phyloP scores from a whole-genome alignment of 2,797 vertebrate species.

The Coreius guichenoti region DNA sequence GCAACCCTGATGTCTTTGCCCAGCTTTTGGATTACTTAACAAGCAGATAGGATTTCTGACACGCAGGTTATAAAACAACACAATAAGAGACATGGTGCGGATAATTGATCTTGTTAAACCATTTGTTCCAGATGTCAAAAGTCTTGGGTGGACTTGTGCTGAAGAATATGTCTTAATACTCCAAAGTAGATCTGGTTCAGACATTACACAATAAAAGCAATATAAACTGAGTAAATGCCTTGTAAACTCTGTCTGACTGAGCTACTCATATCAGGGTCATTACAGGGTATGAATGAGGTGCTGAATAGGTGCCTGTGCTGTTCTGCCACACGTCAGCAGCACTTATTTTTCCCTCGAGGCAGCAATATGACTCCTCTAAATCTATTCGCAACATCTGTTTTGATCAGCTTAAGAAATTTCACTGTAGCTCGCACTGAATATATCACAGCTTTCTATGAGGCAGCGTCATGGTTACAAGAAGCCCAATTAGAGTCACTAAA shows the following conservation, averaged over 20 bases:
- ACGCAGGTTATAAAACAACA: constrained; percentile 36
- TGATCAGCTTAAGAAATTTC: constrained; percentile 43
- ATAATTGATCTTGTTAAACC: constrained; percentile 47
- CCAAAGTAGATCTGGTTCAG: constrained; percentile 29
- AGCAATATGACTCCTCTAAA: constrained; percentile 37
- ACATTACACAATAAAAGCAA: constrained; percentile 35
- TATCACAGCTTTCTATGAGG: constrained; percentile 50
- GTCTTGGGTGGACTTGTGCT: constrained; percentile 18
- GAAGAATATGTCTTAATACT: constrained; percentile 15
- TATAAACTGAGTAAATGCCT: constrained; percentile 35
- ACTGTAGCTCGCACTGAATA: constrained; percentile 30
- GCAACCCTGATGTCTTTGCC: constrained; percentile 46
- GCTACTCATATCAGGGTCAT: constrained; percentile 35
- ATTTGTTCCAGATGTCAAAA: constrained; percentile 41
- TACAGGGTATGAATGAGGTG: constrained; percentile 37
- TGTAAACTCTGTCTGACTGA: constrained; percentile 41
- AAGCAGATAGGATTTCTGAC: constrained; percentile 45
- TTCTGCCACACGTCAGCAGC: constrained; percentile 41
- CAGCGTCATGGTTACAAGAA: constrained; percentile 50
- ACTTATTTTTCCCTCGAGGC: constrained; percentile 33
- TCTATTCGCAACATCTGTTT: constrained; percentile 49
- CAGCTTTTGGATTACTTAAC: constrained; percentile 42
- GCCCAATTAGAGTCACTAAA: constrained; percentile 48
- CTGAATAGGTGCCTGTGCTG: constrained; percentile 37
- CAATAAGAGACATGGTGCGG: constrained; percentile 38